Evolutionary conservation across 2,888 invertebrate genomes (phyloP), one percentile per base, ranked within the genome.

Genomic region (Tachystola acroxantha): DNA sequence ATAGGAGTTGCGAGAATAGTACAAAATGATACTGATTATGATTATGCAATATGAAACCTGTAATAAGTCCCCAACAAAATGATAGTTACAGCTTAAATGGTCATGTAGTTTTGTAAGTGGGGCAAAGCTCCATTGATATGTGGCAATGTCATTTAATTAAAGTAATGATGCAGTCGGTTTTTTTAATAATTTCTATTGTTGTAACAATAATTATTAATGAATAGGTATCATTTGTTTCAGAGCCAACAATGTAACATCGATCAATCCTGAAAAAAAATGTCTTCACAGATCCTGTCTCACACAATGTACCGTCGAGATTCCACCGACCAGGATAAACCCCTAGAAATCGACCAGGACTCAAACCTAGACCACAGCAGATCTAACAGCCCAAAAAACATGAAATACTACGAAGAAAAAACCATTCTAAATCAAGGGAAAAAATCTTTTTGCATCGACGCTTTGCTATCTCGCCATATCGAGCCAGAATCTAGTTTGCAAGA

Each of bases 401-500:
- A 81, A 34, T 85, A 63, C 45, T 84, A 74, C 16, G 82, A 81
- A 16, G 80, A 85, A 0, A 85, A 82, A 43, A 87, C 88, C 0
- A 68, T 79, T 0, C 14, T 87, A 0, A 75, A 65, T 32, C 75
- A 72, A 26, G 57, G 50, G 0, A 92, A 92, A 49, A 93, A 94
- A 34, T 96, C 96, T 0, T 97, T 97, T 64, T 96, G 96, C 64
- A 97, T 97, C 49, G 97, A 97, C 62, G 96, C 96, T 0, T 74
- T 97, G 2, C 75, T 97, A 2, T 95, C 95, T 0, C 89, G 91
- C 35, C 75, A 79, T 7, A 54, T 72, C 0, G 66, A 70, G 30
- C 68, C 61, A 6, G 78, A 72, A 14, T 54, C 44, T 9, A 82
- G 78, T 1, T 43, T 75, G 0, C 76, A 74, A 26, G 79, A 80